These are phyloP conservation scores for Palaemon carinicauda DNA, from an alignment of 1,140 invertebrate genomes.

Conservation along the genomic window DNA sequence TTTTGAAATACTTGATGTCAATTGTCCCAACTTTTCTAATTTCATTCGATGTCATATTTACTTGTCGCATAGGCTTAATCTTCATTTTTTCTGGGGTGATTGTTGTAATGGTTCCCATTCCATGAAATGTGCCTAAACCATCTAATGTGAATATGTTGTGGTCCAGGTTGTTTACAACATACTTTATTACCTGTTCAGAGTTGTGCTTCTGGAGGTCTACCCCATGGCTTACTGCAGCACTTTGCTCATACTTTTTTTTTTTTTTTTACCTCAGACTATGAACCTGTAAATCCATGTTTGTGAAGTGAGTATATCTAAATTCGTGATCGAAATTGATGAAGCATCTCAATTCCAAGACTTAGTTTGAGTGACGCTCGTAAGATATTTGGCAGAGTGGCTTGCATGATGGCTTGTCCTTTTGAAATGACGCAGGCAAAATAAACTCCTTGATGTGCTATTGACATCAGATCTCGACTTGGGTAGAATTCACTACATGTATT, in stretches of 20 bases:
- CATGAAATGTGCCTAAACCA: too few relatives aligned
- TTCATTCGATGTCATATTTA: slow-evolving; percentile 9
- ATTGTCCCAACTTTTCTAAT: not conserved
- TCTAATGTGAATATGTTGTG: too few relatives aligned
- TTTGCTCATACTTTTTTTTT: not conserved
- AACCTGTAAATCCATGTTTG: not conserved
- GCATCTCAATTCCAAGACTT: not conserved
- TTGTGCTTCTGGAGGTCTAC: not conserved
- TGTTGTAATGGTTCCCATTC: too few relatives aligned
- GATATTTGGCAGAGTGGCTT: too few relatives aligned
- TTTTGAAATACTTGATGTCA: slow-evolving; percentile 24
- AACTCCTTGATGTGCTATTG: not conserved
- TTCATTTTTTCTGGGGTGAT: slow-evolving; percentile 11
- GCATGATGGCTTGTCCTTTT: not conserved
- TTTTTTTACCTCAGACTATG: not conserved
- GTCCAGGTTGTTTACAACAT: not conserved
- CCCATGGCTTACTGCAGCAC: not conserved
- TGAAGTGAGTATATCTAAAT: too few relatives aligned
- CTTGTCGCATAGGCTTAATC: not conserved
- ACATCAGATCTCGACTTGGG: slow-evolving; percentile 7
- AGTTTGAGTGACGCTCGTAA: not conserved
- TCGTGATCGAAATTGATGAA: not conserved
- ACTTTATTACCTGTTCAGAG: not conserved
- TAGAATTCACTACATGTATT: not conserved
- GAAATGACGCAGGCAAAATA: not conserved